These are phyloP conservation scores for Callospermophilus lateralis DNA, from an alignment of 2,113 vertebrate species.

Conservation along the genomic window DNA sequence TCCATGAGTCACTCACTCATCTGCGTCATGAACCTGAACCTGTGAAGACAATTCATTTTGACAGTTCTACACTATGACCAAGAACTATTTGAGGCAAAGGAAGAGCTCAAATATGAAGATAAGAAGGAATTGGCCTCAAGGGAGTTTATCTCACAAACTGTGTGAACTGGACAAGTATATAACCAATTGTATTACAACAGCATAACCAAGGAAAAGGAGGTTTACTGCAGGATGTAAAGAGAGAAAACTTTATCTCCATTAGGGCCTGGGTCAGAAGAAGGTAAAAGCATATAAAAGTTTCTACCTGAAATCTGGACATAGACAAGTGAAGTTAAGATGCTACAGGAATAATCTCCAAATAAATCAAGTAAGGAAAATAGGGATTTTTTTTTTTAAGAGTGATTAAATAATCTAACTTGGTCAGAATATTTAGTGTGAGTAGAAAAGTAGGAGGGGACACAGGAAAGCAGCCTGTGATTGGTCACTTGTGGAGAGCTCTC, in stretches of 20 bases:
- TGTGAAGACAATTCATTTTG: conserved; percentile 36
- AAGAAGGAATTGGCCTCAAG: not conserved
- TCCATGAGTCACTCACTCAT: conserved; percentile 57
- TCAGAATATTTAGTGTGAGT: not conserved
- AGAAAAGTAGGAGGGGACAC: not conserved
- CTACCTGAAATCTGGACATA: not conserved
- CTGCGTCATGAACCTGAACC: not conserved
- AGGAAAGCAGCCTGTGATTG: not conserved
- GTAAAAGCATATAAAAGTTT: not conserved
- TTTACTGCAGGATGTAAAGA: not conserved
- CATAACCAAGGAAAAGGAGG: not conserved
- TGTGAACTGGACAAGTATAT: not conserved
- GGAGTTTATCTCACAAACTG: not conserved
- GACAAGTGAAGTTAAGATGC: not conserved
- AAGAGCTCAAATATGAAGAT: not conserved
- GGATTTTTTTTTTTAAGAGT: not conserved
- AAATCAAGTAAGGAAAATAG: not conserved
- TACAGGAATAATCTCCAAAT: not conserved
- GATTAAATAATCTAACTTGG: not conserved
- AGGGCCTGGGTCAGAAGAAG: not conserved
- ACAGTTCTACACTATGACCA: not conserved
- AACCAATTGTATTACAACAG: not conserved
- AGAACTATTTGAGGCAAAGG: not conserved
- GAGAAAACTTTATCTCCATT: not conserved
- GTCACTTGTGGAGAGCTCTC: not conserved